A percentile compares a stretch with the other conserved stretches of the same genome.
These are phyloP conservation scores for Epinotia demarniana DNA, from an alignment of 2,888 invertebrate genomes.

Conservation along the genomic window DNA sequence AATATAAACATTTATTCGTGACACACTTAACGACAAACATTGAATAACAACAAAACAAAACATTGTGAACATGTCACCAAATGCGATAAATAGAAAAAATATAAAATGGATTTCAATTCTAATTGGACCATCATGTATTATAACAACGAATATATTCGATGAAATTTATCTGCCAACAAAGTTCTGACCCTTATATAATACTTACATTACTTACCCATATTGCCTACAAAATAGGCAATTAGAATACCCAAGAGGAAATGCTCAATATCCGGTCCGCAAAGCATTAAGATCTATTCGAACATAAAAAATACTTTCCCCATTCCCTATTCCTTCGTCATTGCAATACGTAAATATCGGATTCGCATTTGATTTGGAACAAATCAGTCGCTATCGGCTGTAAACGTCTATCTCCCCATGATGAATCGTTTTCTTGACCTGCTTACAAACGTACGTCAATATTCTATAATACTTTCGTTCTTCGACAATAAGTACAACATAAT, in stretches of 20 bases:
- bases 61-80: too few relatives aligned
- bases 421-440: conserved; percentile 68
- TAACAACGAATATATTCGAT: not conserved
- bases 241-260: conserved; percentile 35
- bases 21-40: too few relatives aligned
- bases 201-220: too few relatives aligned
- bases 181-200: not conserved
- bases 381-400: conserved; percentile 68
- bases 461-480: conserved; percentile 16
- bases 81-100: too few relatives aligned
- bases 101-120: too few relatives aligned
- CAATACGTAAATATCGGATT: conserved; percentile 67
- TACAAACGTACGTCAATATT: conserved; percentile 56
- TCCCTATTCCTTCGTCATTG: conserved; percentile 53
- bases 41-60: too few relatives aligned
- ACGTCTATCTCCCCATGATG: conserved; percentile 69
- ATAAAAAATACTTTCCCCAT: conserved; percentile 32
- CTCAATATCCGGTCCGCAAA: conserved; percentile 29
- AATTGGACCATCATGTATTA: not conserved
- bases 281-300: conserved; percentile 14
- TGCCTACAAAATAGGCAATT: conserved; percentile 19
- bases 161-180: not conserved
- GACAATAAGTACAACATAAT: not conserved
- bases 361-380: conserved; percentile 72
- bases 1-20: too few relatives aligned